A percentile compares a stretch with the other conserved stretches of the same genome.
Evolutionary conservation across 2,797 vertebrate species (phyloP).

Genomic region (Nannoperca australis): DNA sequence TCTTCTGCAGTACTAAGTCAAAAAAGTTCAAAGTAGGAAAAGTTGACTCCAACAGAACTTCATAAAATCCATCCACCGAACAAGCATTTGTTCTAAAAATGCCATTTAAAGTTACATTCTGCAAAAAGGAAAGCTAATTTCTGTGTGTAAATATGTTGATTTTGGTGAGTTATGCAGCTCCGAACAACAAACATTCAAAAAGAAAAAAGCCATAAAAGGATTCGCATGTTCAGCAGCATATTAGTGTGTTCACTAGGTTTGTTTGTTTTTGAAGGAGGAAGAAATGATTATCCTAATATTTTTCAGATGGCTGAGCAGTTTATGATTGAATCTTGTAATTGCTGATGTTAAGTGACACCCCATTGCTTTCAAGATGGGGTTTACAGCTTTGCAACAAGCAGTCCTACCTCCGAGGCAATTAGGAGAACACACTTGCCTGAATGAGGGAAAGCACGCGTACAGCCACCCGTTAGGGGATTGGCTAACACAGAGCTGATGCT

Average conservation of each 20-base stretch:
- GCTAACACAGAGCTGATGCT: constrained; percentile 36
- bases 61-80: constrained; percentile 35
- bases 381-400: constrained; percentile 62
- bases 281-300: constrained; percentile 55
- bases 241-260: constrained; percentile 44
- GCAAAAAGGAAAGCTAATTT: constrained; percentile 43
- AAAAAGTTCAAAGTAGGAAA: constrained; percentile 31
- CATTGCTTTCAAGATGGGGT: constrained; percentile 67
- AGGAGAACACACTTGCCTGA: constrained; percentile 55
- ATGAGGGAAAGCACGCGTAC: constrained; percentile 30
- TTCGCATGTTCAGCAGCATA: constrained; percentile 25
- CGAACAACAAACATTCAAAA: constrained; percentile 39
- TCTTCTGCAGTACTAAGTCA: not conserved
- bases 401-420: constrained; percentile 61
- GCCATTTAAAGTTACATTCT: constrained; percentile 41
- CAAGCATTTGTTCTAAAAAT: constrained; percentile 39
- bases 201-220: constrained; percentile 35
- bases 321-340: constrained; percentile 73
- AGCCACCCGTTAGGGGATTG: constrained; percentile 23
- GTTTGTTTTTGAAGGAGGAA: constrained; percentile 49
- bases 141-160: constrained; percentile 37
- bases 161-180: constrained; percentile 26
- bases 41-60: constrained; percentile 23
- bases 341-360: constrained; percentile 72
- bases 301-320: constrained; percentile 71